Evolutionary conservation across 1,140 invertebrate genomes (phyloP).

Genomic region (Drosophila mojavensis): DNA sequence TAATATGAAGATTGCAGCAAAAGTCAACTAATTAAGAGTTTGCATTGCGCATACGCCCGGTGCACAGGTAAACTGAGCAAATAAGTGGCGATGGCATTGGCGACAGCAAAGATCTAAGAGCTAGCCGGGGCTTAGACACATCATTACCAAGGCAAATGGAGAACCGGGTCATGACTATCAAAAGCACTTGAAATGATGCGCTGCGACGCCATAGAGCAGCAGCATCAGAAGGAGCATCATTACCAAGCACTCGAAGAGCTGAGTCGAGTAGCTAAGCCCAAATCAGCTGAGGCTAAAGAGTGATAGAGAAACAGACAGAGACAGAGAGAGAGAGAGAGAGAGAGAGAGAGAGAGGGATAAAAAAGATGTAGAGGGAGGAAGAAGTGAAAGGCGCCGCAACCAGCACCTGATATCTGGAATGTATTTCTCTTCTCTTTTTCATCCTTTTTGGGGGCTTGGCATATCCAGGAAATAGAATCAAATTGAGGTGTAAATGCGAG

Average conservation of each 20-base stretch:
- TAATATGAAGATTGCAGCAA: neutral
- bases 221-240: constrained; percentile 45
- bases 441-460: constrained; percentile 28
- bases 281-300: constrained; percentile 3
- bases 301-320: neutral
- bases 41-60: constrained; percentile 28
- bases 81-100: neutral
- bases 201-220: constrained; percentile 9
- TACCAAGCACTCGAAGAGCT: constrained; percentile 52
- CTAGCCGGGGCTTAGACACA: constrained; percentile 45
- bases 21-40: constrained; percentile 56
- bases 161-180: constrained; percentile 33
- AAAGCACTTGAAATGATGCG: constrained; percentile 41
- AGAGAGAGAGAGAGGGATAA: neutral
- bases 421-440: neutral
- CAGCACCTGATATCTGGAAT: constrained; percentile 27
- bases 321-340: neutral
- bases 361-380: too few species aligned
- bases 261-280: constrained; percentile 57
- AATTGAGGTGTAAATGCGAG: constrained; percentile 80
- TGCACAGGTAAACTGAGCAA: neutral
- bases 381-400: neutral
- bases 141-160: constrained; percentile 66
- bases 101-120: constrained; percentile 10
- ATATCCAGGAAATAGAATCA: constrained; percentile 73